These are phyloP conservation scores for Idaea straminata DNA, from an alignment of 2,888 invertebrate species.

Conservation along the genomic window DNA sequence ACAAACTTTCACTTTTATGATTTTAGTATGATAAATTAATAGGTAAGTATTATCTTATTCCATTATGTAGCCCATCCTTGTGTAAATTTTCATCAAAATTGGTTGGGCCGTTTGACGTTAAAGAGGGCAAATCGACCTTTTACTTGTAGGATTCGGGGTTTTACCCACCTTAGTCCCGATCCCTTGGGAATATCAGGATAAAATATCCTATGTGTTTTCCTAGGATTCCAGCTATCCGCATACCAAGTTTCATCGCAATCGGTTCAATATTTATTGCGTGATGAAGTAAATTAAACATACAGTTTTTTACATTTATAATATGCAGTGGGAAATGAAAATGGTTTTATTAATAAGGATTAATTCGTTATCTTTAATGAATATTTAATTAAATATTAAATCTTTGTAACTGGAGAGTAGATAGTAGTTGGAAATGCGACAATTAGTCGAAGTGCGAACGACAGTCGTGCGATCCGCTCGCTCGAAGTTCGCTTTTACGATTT, in stretches of 20 bases:
- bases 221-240: too few relatives aligned
- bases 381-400: conserved; percentile 95
- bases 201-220: too few relatives aligned
- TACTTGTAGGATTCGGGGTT: too few relatives aligned
- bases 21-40: too few relatives aligned
- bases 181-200: too few relatives aligned
- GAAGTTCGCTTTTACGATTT: conserved; percentile 99
- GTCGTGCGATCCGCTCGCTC: conserved; percentile 98
- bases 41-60: too few relatives aligned
- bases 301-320: neutral
- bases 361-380: conserved; percentile 9
- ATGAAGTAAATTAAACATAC: neutral
- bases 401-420: conserved; percentile 95
- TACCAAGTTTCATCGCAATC: neutral
- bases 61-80: too few relatives aligned
- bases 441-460: conserved; percentile 97
- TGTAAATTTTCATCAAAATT: too few relatives aligned
- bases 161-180: too few relatives aligned
- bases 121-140: too few relatives aligned
- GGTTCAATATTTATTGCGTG: neutral
- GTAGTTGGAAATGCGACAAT: conserved; percentile 96
- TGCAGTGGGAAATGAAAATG: neutral
- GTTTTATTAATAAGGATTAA: neutral
- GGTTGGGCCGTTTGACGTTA: too few relatives aligned
- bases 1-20: too few relatives aligned